A percentile compares a stretch with the other conserved stretches of the same genome.
Conservation (phyloP, 1,140 invertebrate genomes). For the Drosophila truncata region DNA sequence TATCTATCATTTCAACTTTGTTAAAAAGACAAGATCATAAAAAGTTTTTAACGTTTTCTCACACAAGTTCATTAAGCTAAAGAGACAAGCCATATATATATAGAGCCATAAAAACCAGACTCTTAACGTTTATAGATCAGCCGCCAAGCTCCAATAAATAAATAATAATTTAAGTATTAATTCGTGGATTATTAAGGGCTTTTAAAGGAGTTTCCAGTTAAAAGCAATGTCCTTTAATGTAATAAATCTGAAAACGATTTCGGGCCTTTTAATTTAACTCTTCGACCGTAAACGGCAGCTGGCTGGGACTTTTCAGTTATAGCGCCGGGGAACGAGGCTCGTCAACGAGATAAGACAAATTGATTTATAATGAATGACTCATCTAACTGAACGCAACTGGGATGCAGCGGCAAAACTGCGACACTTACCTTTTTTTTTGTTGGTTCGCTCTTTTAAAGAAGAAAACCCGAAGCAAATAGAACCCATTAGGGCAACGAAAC, state of each 20-base stretch:
- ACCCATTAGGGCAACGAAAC: conserved; percentile 50
- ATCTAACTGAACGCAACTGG: conserved; percentile 35
- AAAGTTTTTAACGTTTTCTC: conserved; percentile 55
- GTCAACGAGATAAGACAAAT: conserved; percentile 72
- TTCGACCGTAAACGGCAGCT: conserved; percentile 50
- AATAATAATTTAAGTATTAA: conserved; percentile 33
- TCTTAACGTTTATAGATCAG: conserved; percentile 51
- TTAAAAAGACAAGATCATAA: conserved; percentile 53
- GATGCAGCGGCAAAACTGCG: conserved; percentile 54
- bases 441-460: conserved; percentile 14
- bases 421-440: conserved; percentile 21
- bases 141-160: conserved; percentile 30
- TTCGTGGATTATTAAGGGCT: conserved; percentile 6
- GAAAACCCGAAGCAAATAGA: conserved; percentile 32
- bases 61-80: conserved; percentile 67
- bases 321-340: conserved; percentile 36
- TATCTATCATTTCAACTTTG: conserved; percentile 48
- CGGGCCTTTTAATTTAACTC: conserved; percentile 1
- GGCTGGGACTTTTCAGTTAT: conserved; percentile 25
- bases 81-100: conserved; percentile 47
- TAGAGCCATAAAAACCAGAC: conserved; percentile 41
- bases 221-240: conserved; percentile 10
- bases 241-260: conserved; percentile 7
- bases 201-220: not conserved
- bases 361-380: conserved; percentile 81